Base-by-base conservation (phyloP, 2,113 vertebrate genomes). In the Myanophis thanlyinensis region DNA sequence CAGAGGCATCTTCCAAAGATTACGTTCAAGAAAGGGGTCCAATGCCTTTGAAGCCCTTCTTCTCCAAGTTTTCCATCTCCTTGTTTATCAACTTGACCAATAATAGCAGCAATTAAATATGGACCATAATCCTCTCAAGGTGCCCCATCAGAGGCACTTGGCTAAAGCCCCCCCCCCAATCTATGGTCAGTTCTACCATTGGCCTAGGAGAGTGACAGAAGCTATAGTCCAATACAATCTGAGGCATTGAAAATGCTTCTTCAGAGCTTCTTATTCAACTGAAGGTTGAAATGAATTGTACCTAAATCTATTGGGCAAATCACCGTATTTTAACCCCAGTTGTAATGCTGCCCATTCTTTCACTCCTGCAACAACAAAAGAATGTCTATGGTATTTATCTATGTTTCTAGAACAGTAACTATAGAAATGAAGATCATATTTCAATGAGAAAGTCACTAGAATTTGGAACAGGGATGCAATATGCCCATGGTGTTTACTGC, bases 211-310 rank as follows among this genome's bases (percentile, higher is more conserved):
- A 20, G 7, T 35, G 48, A 20, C 9, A 3, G 6, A 52, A 88
- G 30, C 18, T 53, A 22, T 52, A 53, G 49, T 11, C 13, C n/a
- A 88, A 40, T 51, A 88, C n/a, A 23, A 54, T 5, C 87, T 54
- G 30, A 35, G 35, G n/a, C 94, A 85, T 62, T 85, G 90, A 93
- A 90, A 25, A 90, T 49, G 91, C 86, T 91, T 91, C 73, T 88
- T 93, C 95, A 93, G 90, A 52, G 88, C 85, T n/a, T 96, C 94
- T 92, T 94, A 94, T 91, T 94, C 92, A 92, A 93, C 93, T 59
- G 93, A 88, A 90, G 88, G 89, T 25, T 25, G 93, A 40, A 54
- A 93, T 90, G 89, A 87, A 88, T 88, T 88, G 62, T 59, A 85
- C 90, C 67, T 27, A 92, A 44, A n/a, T 4, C 85, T 92, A 86